Evolutionary conservation across 1,140 invertebrate species (phyloP).

Genomic region (Anadara kagoshimensis): DNA sequence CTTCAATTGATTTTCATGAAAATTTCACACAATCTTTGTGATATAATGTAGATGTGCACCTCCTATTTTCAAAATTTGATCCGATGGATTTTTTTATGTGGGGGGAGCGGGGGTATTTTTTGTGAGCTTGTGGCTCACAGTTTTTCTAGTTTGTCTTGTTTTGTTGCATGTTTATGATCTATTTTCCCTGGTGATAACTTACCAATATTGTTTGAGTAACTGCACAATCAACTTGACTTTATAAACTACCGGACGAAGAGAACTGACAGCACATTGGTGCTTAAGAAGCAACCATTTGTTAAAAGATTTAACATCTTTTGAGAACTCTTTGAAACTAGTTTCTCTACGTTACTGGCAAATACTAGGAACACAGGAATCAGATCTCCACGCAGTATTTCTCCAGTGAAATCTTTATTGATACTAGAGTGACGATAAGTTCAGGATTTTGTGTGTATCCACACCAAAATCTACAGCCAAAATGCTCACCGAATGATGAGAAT

Average conservation of each 20-base stretch:
- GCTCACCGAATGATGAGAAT: background rate
- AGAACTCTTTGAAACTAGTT: background rate
- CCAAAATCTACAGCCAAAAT: background rate
- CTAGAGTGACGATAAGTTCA: background rate
- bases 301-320: slow-evolving; percentile 1
- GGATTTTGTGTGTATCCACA: background rate
- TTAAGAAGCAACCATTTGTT: no score
- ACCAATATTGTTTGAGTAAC: background rate
- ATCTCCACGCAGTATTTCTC: background rate
- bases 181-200: no score
- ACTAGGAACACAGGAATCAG: background rate
- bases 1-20: no score
- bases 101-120: no score
- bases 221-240: background rate
- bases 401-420: background rate
- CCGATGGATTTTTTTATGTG: no score
- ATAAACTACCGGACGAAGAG: background rate
- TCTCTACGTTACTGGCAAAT: background rate
- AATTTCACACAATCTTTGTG: no score
- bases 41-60: no score
- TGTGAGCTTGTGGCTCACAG: no score
- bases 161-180: no score
- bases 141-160: no score
- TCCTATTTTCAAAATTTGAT: no score
- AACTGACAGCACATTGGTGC: background rate